phyloP scores from a whole-genome alignment of 2,113 vertebrate species.

The Chaetops frenatus region DNA sequence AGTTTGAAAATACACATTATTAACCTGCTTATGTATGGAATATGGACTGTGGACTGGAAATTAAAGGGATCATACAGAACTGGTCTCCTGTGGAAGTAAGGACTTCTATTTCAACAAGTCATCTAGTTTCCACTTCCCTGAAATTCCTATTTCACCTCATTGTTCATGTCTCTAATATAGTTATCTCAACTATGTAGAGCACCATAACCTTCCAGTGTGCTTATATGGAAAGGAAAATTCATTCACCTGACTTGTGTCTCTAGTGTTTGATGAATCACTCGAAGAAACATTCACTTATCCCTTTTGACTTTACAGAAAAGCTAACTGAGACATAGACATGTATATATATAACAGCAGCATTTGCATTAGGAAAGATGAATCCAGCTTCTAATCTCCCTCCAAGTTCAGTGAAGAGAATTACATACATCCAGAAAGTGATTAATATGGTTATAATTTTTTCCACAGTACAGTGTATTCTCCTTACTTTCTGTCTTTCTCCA shows the following conservation, averaged over 20 bases:
- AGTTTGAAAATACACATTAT: background rate
- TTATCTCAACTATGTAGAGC: background rate
- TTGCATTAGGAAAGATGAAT: background rate
- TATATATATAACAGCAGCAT: background rate
- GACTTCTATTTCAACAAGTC: background rate
- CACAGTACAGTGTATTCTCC: background rate
- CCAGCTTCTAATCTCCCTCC: background rate
- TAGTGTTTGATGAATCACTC: background rate
- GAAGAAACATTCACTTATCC: background rate
- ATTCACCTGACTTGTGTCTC: background rate
- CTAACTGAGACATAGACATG: background rate
- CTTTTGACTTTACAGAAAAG: background rate
- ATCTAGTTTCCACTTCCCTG: background rate
- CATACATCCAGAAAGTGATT: background rate
- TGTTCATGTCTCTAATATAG: background rate
- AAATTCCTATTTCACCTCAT: background rate
- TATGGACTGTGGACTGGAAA: background rate
- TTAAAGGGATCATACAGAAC: background rate
- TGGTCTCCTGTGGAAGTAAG: background rate
- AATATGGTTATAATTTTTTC: background rate
- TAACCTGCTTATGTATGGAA: background rate
- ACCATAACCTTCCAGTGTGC: background rate
- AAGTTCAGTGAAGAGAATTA: background rate
- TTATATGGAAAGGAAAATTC: background rate
- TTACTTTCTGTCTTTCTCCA: background rate